These are phyloP conservation scores for Lycia hirtaria DNA, from an alignment of 2,888 invertebrate species.

Conservation along the genomic window DNA sequence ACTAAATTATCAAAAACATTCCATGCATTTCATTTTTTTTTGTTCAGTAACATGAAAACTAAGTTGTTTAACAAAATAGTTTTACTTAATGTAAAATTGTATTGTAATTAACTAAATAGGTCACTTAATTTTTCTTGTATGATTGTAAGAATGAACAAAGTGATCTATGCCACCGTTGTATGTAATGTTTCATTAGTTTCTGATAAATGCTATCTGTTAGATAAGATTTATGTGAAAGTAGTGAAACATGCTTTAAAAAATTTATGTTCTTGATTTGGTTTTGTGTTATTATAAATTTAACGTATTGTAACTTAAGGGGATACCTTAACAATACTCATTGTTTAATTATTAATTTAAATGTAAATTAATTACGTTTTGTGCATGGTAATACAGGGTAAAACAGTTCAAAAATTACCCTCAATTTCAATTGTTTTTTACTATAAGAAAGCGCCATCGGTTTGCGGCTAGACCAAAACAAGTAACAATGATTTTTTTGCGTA, in stretches of 20 bases:
- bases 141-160: constrained; percentile 49
- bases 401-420: constrained; percentile 56
- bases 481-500: constrained; percentile 56
- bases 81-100: constrained; percentile 31
- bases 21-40: constrained; percentile 25
- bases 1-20: constrained; percentile 30
- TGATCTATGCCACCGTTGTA: constrained; percentile 21
- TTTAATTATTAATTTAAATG: constrained; percentile 51
- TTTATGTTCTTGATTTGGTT: background rate
- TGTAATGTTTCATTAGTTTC: constrained; percentile 11
- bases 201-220: constrained; percentile 6
- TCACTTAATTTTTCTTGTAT: constrained; percentile 57
- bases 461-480: constrained; percentile 51
- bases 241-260: constrained; percentile 7
- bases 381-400: constrained; percentile 72
- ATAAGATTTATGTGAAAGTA: constrained; percentile 16
- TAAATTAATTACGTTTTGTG: constrained; percentile 54
- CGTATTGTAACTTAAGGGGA: constrained; percentile 35
- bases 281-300: constrained; percentile 14
- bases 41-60: constrained; percentile 18
- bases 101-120: constrained; percentile 33
- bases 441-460: constrained; percentile 44
- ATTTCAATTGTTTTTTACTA: constrained; percentile 40
- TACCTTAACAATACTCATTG: constrained; percentile 60
- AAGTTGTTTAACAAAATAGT: constrained; percentile 20